phyloP scores from a whole-genome alignment of 2,797 vertebrate genomes.

The Nyctalus aviator region DNA sequence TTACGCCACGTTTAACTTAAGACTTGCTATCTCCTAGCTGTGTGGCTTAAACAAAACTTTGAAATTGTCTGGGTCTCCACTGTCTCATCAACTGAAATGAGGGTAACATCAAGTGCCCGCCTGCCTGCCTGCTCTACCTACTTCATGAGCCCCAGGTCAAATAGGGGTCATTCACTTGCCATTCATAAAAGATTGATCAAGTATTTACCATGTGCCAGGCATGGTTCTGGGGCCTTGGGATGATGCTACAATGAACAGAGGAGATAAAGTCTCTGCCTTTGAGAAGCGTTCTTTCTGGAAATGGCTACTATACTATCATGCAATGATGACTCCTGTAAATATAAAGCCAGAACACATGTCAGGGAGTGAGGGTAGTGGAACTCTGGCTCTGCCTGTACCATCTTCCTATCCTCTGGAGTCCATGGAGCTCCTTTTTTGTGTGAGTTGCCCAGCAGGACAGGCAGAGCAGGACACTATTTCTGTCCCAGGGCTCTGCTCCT shows the following conservation, averaged over 20 bases:
- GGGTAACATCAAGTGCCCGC: background rate
- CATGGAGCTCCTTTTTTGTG: background rate
- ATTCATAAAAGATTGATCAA: background rate
- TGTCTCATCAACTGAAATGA: slow-evolving; percentile 30
- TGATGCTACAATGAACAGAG: slow-evolving; percentile 38
- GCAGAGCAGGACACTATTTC: slow-evolving; percentile 50
- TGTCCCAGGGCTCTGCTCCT: background rate
- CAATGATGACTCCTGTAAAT: background rate
- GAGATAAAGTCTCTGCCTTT: slow-evolving; percentile 67
- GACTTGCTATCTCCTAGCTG: background rate
- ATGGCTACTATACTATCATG: background rate
- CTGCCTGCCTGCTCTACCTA: background rate
- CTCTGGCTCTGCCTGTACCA: background rate
- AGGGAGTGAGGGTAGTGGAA: background rate
- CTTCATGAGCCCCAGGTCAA: background rate
- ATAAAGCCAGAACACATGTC: slow-evolving; percentile 3
- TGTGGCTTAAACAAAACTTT: slow-evolving; percentile 15
- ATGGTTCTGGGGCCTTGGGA: background rate
- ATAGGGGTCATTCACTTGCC: background rate
- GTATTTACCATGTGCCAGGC: background rate
- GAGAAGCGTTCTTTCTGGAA: slow-evolving; percentile 41
- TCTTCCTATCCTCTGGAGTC: background rate
- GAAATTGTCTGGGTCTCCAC: background rate
- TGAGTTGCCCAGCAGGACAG: slow-evolving; percentile 28
- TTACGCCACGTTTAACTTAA: background rate